These are phyloP conservation scores for Epinephelus cyanopodus DNA, from an alignment of 2,113 vertebrate species.

Conservation along the genomic window DNA sequence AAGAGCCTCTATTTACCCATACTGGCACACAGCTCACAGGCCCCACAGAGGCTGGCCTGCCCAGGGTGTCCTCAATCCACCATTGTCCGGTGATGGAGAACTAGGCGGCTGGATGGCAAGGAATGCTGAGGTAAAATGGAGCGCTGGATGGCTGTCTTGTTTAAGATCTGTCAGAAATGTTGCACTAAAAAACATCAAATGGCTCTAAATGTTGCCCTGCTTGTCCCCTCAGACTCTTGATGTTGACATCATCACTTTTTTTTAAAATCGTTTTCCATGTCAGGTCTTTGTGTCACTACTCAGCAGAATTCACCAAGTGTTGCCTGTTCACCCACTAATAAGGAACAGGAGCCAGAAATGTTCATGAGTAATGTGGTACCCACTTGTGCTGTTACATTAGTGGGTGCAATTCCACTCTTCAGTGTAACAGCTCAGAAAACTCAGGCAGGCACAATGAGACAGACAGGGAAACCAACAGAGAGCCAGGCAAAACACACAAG, in stretches of 20 bases:
- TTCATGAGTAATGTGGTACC: background rate
- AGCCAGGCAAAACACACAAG: too few species aligned
- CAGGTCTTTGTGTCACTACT: background rate
- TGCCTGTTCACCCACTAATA: background rate
- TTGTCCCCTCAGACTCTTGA: background rate
- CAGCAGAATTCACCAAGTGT: background rate
- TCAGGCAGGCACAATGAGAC: too few species aligned
- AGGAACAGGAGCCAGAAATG: background rate
- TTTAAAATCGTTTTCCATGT: background rate
- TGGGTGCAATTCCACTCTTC: background rate
- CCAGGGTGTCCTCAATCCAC: slow-evolving; percentile 61
- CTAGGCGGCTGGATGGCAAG: slow-evolving; percentile 32
- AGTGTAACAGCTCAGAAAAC: background rate
- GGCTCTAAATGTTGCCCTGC: background rate
- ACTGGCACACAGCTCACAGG: slow-evolving; percentile 70
- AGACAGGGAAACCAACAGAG: too few species aligned
- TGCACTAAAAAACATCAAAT: slow-evolving; percentile 1
- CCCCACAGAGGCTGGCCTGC: slow-evolving; percentile 58
- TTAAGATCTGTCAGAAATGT: slow-evolving; percentile 36
- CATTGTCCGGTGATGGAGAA: slow-evolving; percentile 60
- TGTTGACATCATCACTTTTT: background rate
- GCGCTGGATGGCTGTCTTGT: slow-evolving; percentile 9
- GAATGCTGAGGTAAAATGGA: slow-evolving; percentile 59
- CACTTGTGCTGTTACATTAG: background rate
- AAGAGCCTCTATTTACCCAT: slow-evolving; percentile 75